These are phyloP conservation scores for Bubo blakistoni DNA, from an alignment of 2,113 vertebrate species.

Conservation along the genomic window DNA sequence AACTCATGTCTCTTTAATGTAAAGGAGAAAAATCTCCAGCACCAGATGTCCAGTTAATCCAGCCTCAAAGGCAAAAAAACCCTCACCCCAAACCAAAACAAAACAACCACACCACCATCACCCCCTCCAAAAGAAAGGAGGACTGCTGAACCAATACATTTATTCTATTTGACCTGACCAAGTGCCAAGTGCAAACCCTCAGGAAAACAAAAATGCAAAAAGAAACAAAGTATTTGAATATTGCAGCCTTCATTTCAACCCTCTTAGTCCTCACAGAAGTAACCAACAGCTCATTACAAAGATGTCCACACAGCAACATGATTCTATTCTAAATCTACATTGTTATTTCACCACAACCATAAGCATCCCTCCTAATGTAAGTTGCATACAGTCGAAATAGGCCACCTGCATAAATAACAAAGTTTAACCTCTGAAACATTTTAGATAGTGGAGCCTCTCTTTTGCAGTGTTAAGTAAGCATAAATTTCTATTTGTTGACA, in stretches of 20 bases:
- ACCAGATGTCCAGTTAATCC: conserved; percentile 52
- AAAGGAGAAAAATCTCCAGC: conserved; percentile 20
- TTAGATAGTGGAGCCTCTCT: too few species aligned
- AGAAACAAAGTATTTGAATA: neutral
- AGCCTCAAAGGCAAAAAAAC: conserved; percentile 5
- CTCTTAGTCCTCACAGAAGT: neutral
- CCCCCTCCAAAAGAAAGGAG: neutral
- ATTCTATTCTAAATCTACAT: accelerated
- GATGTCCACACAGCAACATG: neutral
- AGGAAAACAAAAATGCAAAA: neutral
- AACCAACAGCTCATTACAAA: neutral
- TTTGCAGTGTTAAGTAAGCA: accelerated
- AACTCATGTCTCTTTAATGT: neutral
- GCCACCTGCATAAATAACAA: neutral
- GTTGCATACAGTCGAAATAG: accelerated
- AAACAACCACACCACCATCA: neutral
- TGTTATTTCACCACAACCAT: neutral
- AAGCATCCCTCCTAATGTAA: accelerated
- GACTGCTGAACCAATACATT: neutral
- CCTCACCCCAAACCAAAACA: neutral
- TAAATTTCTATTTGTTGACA: accelerated
- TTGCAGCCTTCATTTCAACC: neutral
- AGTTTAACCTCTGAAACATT: neutral
- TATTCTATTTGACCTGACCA: neutral
- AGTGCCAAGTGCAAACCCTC: neutral